phyloP scores from a whole-genome alignment of 2,113 vertebrate genomes.

The Jacana jacana region DNA sequence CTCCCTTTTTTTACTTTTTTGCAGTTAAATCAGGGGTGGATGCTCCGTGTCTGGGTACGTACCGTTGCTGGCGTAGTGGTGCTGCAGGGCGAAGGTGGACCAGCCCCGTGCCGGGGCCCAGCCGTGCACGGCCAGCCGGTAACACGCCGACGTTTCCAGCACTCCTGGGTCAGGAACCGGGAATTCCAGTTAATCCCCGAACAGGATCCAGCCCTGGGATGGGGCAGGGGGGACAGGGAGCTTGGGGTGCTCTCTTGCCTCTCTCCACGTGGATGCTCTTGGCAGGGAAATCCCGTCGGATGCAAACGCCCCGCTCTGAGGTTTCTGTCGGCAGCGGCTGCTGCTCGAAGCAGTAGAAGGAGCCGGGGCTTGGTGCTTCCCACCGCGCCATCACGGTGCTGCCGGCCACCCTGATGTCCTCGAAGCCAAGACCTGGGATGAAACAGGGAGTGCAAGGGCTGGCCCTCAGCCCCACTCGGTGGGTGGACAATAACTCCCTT shows the following conservation, averaged over 20 bases:
- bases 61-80: conserved; percentile 54
- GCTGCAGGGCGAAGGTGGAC: conserved; percentile 22
- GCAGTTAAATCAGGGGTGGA: fast-evolving
- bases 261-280: background rate
- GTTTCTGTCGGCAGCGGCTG: background rate
- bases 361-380: background rate
- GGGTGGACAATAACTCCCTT: background rate
- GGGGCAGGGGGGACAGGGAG: fast-evolving
- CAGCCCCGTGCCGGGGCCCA: background rate
- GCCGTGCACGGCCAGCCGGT: conserved; percentile 50
- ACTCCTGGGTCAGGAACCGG: background rate
- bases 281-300: background rate
- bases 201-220: fast-evolving
- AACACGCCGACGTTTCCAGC: background rate
- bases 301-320: fast-evolving
- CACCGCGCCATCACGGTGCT: background rate
- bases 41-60: fast-evolving
- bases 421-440: background rate
- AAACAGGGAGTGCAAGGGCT: fast-evolving
- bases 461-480: background rate
- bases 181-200: background rate
- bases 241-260: background rate
- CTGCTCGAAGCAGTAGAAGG: conserved; percentile 53
- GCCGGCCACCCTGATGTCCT: background rate
- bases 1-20: fast-evolving